These are phyloP conservation scores for Pterocles orientalis DNA, from an alignment of 2,113 vertebrate genomes.

Conservation along the genomic window DNA sequence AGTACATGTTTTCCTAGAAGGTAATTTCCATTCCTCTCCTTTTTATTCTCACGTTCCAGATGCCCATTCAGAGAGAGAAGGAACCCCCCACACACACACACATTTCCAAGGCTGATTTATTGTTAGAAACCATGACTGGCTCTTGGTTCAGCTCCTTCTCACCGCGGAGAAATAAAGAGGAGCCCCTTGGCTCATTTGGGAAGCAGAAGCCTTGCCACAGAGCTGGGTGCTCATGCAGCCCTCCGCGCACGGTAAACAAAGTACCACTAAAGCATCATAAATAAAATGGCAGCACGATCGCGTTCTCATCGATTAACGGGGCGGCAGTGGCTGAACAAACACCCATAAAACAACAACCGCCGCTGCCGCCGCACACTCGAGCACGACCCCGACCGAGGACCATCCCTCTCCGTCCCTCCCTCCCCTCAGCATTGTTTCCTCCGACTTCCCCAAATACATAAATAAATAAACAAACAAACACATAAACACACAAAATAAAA, in stretches of 20 bases:
- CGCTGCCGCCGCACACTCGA: neutral
- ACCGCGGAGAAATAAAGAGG: neutral
- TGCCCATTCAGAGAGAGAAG: neutral
- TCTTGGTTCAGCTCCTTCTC: conserved; percentile 1
- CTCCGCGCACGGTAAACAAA: conserved; percentile 60
- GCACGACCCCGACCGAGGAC: conserved; percentile 8
- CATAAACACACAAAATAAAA: neutral
- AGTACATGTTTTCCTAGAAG: neutral
- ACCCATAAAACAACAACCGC: conserved; percentile 43
- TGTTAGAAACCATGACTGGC: neutral
- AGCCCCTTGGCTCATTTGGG: neutral
- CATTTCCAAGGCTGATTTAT: conserved; percentile 24
- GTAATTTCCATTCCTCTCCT: neutral
- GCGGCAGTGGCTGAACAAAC: conserved; percentile 43
- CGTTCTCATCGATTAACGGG: conserved; percentile 67
- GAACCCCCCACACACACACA: too few relatives aligned
- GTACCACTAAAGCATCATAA: conserved; percentile 71
- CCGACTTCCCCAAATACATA: neutral
- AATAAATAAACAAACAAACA: neutral
- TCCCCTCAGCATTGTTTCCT: neutral
- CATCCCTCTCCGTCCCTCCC: neutral
- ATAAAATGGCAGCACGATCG: conserved; percentile 76
- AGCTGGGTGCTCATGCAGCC: neutral
- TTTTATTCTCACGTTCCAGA: neutral
- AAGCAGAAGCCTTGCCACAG: neutral